phyloP scores from a whole-genome alignment of 2,888 invertebrate genomes.

The Idaea straminata region DNA sequence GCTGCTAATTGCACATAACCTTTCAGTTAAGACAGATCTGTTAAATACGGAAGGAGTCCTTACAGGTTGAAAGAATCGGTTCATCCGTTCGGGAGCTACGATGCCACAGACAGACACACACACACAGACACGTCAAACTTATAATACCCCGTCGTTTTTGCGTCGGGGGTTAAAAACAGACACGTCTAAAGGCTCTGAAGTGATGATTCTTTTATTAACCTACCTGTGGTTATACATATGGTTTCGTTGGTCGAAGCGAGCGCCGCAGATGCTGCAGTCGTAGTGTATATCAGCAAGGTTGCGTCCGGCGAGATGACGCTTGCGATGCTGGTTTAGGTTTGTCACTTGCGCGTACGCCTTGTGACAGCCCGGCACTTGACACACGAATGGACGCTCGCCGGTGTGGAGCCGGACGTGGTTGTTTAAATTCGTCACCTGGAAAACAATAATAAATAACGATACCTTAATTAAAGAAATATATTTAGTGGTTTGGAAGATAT shows the following conservation, averaged over 20 bases:
- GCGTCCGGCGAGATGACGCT: constrained; percentile 66
- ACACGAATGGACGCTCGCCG: constrained; percentile 73
- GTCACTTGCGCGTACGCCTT: constrained; percentile 77
- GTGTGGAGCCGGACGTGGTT: constrained; percentile 77
- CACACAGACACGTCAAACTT: too few species aligned
- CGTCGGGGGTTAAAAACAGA: too few species aligned
- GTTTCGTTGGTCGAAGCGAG: constrained; percentile 69
- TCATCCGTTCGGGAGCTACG: too few species aligned
- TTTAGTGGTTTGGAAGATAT: too few species aligned
- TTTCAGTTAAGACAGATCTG: too few species aligned
- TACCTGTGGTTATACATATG: constrained; percentile 72
- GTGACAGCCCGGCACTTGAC: constrained; percentile 72
- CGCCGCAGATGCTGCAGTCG: constrained; percentile 70
- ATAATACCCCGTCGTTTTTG: too few species aligned
- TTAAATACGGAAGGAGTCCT: too few species aligned
- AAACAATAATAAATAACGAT: background rate
- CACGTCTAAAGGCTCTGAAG: too few species aligned
- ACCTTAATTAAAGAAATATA: too few species aligned
- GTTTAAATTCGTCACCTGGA: constrained; percentile 73
- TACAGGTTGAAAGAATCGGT: too few species aligned
- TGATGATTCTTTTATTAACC: background rate
- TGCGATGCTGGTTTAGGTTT: constrained; percentile 75
- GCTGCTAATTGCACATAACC: too few species aligned
- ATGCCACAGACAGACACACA: too few species aligned
- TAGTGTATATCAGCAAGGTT: constrained; percentile 63